These are phyloP conservation scores for Varecia variegata DNA, from an alignment of 2,797 vertebrate genomes.

Conservation along the genomic window DNA sequence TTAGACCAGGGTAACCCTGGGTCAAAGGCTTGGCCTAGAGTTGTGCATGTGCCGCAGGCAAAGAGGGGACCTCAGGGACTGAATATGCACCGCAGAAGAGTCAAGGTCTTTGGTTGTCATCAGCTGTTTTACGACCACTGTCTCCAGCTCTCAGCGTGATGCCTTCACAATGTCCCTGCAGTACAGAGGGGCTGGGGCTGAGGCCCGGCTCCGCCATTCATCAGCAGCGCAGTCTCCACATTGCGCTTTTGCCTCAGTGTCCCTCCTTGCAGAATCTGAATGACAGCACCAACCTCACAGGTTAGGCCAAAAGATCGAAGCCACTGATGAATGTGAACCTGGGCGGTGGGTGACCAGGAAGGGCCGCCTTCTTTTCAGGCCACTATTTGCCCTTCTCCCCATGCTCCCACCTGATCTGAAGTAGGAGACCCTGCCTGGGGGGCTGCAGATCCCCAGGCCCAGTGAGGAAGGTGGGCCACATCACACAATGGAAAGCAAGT, in stretches of 20 bases:
- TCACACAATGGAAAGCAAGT: not conserved
- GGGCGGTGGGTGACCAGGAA: not conserved
- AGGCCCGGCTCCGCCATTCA: not conserved
- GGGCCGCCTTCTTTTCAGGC: not conserved
- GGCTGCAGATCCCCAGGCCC: not conserved
- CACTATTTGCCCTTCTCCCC: not conserved
- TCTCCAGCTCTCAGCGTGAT: not conserved
- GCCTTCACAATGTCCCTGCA: not conserved
- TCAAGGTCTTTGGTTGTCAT: not conserved
- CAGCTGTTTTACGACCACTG: not conserved
- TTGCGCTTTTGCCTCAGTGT: not conserved
- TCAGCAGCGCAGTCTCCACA: fast-evolving
- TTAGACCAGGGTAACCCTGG: not conserved
- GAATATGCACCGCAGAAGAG: not conserved
- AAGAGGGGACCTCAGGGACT: not conserved
- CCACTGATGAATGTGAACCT: not conserved
- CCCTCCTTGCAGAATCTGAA: not conserved
- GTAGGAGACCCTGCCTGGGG: not conserved
- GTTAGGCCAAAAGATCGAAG: not conserved
- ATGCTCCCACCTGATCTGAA: not conserved
- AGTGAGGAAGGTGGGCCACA: not conserved
- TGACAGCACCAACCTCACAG: not conserved
- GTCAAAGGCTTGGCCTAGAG: not conserved
- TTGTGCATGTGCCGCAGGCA: not conserved
- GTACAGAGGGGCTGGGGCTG: not conserved